Percentiles rank a stretch among this genome's conserved stretches.
Conservation (phyloP, 1,140 invertebrate genomes). For the Drosophila quadrilineata region DNA sequence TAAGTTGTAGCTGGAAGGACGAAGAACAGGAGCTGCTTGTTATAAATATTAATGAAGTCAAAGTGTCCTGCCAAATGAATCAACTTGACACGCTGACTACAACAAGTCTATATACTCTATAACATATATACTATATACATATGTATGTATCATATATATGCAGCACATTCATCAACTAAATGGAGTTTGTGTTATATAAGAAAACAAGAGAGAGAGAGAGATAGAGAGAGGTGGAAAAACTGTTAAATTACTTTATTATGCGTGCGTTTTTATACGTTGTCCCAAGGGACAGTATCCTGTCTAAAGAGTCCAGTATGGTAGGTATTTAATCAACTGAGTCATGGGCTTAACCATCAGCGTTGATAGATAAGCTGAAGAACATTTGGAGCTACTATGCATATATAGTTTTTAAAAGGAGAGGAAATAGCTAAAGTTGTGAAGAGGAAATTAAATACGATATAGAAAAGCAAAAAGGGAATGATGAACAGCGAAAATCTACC, state of each 20-base stretch:
- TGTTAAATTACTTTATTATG: slow-evolving; percentile 26
- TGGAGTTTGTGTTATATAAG: slow-evolving; percentile 25
- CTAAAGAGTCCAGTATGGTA: too few relatives aligned
- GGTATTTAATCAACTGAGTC: too few relatives aligned
- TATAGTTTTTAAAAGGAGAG: too few relatives aligned
- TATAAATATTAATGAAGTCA: slow-evolving; percentile 73
- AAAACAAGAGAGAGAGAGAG: not conserved
- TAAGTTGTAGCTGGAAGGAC: slow-evolving; percentile 8
- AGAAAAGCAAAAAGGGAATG: too few relatives aligned
- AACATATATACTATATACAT: not conserved
- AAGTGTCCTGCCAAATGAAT: slow-evolving; percentile 47
- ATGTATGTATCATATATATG: not conserved
- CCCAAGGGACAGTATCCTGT: not conserved
- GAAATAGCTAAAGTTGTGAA: too few relatives aligned
- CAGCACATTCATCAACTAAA: slow-evolving; percentile 62
- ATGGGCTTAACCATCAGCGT: too few relatives aligned
- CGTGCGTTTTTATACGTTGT: not conserved
- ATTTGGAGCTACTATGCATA: too few relatives aligned
- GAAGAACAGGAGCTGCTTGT: slow-evolving; percentile 1
- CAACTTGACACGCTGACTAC: slow-evolving; percentile 20
- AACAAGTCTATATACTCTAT: not conserved
- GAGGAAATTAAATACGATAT: too few relatives aligned
- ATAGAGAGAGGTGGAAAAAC: slow-evolving; percentile 19
- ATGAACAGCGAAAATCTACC: too few relatives aligned
- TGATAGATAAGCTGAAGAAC: too few relatives aligned